Percentiles rank a stretch among this genome's conserved stretches.
phyloP scores from a whole-genome alignment of 1,140 invertebrate genomes.

The Papilio polyxenes region DNA sequence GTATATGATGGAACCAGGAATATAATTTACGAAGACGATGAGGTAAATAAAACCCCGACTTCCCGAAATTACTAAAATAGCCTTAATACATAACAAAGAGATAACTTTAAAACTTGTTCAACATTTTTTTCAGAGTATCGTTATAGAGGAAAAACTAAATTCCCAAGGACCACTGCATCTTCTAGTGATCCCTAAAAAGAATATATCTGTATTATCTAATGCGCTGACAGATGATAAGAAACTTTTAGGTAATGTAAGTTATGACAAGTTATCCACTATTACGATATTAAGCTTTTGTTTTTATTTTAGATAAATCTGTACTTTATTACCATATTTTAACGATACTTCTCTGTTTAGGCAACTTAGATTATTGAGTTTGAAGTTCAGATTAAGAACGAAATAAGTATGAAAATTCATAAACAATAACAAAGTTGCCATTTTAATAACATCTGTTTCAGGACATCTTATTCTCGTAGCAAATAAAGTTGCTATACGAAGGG shows the following conservation, averaged over 20 bases:
- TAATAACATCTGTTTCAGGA: conserved; percentile 50
- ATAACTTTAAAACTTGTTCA: conserved; percentile 16
- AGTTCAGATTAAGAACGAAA: neutral
- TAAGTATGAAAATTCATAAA: neutral
- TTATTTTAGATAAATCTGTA: neutral
- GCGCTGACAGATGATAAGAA: conserved; percentile 86
- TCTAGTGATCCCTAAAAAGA: conserved; percentile 95
- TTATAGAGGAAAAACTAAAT: conserved; percentile 85
- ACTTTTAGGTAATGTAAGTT: conserved; percentile 86
- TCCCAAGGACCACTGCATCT: conserved; percentile 96
- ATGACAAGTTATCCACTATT: neutral
- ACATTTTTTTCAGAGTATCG: conserved; percentile 75
- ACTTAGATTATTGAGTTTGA: no score
- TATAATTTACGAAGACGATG: conserved; percentile 49
- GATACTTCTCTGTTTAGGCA: no score
- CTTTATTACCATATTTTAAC: neutral
- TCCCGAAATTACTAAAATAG: neutral
- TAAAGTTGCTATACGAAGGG: conserved; percentile 50
- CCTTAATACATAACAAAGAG: neutral
- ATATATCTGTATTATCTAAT: conserved; percentile 88
- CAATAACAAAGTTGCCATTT: neutral
- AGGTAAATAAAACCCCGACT: conserved; percentile 37
- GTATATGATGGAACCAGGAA: neutral
- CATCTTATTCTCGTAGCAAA: conserved; percentile 62
- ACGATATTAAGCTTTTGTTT: neutral